Evolutionary conservation across 2,113 vertebrate species (phyloP), one percentile per base, ranked within the genome.

Genomic region (Cervus canadensis): DNA sequence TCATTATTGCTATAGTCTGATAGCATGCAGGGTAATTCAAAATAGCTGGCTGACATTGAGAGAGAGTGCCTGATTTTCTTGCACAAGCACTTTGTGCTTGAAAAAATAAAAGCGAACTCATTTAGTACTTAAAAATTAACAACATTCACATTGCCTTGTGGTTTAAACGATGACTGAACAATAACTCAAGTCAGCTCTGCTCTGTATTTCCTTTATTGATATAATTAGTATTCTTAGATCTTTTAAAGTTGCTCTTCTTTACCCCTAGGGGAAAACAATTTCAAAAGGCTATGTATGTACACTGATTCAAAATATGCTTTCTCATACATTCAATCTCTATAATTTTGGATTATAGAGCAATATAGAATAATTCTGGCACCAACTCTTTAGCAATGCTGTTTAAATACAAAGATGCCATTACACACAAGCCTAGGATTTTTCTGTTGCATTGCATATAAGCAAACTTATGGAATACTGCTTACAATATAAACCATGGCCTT

Each of bases 291-390:
- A 16, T 95, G 81, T 82, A 85, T 15, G n/a, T 56, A 92, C 26
- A 28, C 89, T 96, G 95, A 98, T 92, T 98, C 89, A 96, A 93
- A 67, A 96, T 86, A 90, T 5, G 60, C 45, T 94, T 97, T 97
- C 92, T 96, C 89, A 96, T 13, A 94, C 86, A 91, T 74, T 28
- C 59, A 87, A 30, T 67, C 84, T 96, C 79, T 85, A 23, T 86
- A 94, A 92, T 91, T 96, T 96, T 92, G 82, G 28, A 62, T 96
- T 91, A 90, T 45, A 96, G 84, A 82, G 74, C 36, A 94, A 88
- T 74, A 67, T 6, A 74, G 82, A 88, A 19, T 87, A 96, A 92
- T 92, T 87, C 64, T 78, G 94, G 81, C 81, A 96, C 88, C 71
- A 85, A 64, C 45, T 97, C 87, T 91, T 96, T 86, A 74, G 84